Evolutionary conservation across 2,797 vertebrate genomes (phyloP).

Genomic region (Malurus splendens): DNA sequence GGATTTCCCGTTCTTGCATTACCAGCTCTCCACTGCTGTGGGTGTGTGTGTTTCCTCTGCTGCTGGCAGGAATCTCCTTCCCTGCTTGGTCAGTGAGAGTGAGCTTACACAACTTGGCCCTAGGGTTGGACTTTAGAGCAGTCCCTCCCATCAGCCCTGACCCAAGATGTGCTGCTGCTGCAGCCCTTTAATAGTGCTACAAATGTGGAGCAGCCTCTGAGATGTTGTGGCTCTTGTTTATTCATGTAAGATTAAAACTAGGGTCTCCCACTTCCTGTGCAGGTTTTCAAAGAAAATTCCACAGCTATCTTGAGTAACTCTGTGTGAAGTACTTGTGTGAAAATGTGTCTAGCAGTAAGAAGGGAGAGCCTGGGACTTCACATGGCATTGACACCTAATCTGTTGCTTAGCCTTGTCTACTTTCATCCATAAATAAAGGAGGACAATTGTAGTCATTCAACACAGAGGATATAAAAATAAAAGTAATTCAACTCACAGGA

Average conservation of each 20-base stretch:
- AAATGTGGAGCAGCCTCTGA: not conserved
- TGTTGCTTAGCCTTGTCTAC: not conserved
- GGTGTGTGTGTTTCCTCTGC: not conserved
- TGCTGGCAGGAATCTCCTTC: not conserved
- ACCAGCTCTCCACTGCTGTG: not conserved
- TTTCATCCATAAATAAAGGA: not conserved
- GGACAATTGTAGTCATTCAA: not conserved
- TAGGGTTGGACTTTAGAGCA: not conserved
- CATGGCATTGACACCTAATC: not conserved
- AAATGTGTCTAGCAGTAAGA: not conserved
- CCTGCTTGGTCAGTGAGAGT: accelerated
- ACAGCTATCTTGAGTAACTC: not conserved
- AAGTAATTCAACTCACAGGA: not conserved
- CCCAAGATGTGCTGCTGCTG: not conserved
- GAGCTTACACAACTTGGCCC: not conserved
- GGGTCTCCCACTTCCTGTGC: not conserved
- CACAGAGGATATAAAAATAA: not conserved
- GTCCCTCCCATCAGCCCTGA: not conserved
- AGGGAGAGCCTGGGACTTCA: not conserved
- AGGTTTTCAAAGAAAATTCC: not conserved
- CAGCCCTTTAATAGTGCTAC: not conserved
- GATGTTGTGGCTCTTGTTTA: not conserved
- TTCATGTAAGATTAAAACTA: not conserved
- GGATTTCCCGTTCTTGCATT: not conserved
- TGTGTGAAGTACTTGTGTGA: not conserved